Evolutionary conservation across 2,797 vertebrate genomes (phyloP), one percentile per base, ranked within the genome.

Genomic region (Poliocrania exsul): DNA sequence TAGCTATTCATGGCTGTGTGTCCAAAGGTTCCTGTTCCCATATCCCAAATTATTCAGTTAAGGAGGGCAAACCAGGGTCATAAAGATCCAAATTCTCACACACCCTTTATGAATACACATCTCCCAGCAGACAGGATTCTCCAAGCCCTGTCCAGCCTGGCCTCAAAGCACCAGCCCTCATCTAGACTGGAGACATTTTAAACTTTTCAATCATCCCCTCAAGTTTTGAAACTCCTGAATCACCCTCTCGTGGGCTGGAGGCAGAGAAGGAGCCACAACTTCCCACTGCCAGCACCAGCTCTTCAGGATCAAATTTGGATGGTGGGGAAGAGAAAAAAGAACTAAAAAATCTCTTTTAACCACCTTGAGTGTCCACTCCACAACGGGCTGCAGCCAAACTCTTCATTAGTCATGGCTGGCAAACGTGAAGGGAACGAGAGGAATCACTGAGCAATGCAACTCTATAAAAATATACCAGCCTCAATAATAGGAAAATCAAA

Each of bases 351-450:
- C 4, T 19, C 18, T 40, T n/a, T 49, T 73, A 84, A 18, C 16
- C 80, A 50, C 23, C 29, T 17, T 3, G 20, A 66, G 60, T 5
- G 88, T 57, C 78, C 60, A 20, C 56, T 70, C 81, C 64, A 31
- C 9, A 17, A 29, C 38, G 65, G 53, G 42, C 65, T 67, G 69
- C 75, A 65, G 87, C 82, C 85, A 65, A 95, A 90, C 88, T 49
- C 83, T 47, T 82, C 79, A 33, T 95, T 93, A 95, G 75, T 93
- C 88, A 80, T 5, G 86, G 74, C 85, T 79, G 70, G 92, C 65
- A 66, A 91, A 84, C 72, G 80, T 15, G 70, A 80, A 79, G 82
- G 33, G 85, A 77, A 75, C 37, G 16, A 84, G 77, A 78, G 86
- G 83, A 85, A 29, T 53, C 82, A 85, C 16, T 80, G 90, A 96